Evolutionary conservation across 2,888 invertebrate genomes (phyloP).

Genomic region (Drosophila cyrtoloma): DNA sequence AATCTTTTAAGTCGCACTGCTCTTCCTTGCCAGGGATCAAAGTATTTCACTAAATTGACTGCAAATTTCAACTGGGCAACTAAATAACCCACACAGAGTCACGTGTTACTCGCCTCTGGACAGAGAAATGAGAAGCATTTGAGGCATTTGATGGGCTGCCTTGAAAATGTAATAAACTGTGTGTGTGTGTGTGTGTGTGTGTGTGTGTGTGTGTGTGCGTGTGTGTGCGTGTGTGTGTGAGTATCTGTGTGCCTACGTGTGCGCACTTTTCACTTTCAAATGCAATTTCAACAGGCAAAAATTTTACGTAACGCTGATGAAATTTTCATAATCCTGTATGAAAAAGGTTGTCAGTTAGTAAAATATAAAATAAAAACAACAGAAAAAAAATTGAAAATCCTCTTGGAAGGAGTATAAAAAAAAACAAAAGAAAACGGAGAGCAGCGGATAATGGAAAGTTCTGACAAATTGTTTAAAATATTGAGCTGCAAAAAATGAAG

Average conservation of each 20-base stretch:
- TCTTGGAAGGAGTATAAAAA: neutral
- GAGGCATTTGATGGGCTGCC: conserved; percentile 67
- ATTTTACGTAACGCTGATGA: conserved; percentile 74
- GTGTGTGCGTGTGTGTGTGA: conserved; percentile 9
- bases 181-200: conserved; percentile 2
- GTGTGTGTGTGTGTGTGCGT: conserved; percentile 22
- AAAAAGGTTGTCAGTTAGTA: conserved; percentile 38
- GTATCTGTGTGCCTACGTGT: conserved; percentile 14
- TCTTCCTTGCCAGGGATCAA: neutral
- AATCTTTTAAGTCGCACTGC: neutral
- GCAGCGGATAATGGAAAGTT: neutral
- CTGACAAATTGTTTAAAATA: conserved; percentile 46
- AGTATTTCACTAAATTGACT: conserved; percentile 2
- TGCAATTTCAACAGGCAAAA: conserved; percentile 59
- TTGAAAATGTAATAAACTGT: conserved; percentile 74
- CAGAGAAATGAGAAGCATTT: conserved; percentile 42
- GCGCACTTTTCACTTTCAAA: conserved; percentile 53
- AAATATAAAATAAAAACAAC: neutral
- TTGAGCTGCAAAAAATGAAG: conserved; percentile 29
- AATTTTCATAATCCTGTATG: conserved; percentile 57
- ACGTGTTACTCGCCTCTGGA: conserved; percentile 37
- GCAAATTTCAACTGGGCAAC: conserved; percentile 18
- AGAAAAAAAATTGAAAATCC: neutral
- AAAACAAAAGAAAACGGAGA: conserved; percentile 7
- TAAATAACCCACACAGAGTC: conserved; percentile 21